Evolutionary conservation across 1,140 invertebrate species (phyloP), one percentile per base, ranked within the genome.

Genomic region (Condylostylus longicornis): DNA sequence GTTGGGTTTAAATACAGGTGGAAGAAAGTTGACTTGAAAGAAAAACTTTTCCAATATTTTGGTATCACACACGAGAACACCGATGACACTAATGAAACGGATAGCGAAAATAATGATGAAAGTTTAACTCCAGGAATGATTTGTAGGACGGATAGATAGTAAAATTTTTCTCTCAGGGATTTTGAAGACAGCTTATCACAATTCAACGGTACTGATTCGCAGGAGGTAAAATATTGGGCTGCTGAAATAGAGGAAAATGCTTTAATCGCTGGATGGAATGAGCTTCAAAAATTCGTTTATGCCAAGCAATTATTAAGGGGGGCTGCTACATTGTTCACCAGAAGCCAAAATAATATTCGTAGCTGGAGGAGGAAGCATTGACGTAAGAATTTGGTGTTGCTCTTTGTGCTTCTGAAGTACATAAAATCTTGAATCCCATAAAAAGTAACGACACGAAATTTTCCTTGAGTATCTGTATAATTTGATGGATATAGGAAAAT

Each of bases 251-350:
- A 39, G 17, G 29, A 33, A 17, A 39, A 33, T 33, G 19, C 31
- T 10, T 9, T 14, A 3, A 15, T 18, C 4, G 18, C 33, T 8
- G 20, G 13, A 5, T 33, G 29, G 37, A 18, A 33, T 18, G 20
- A 39, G 4, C 25, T 39, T 12, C 37, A 39, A 17, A 39, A 33
- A 13, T 33, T 23, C 22, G n/a, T 39, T 1, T 39, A 39, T 12
- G 29, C n/a, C 3, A 39, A 39, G 15, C 37, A 33, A 18, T 18
- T 39, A n/a, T 21, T 39, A 5, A 39, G 15, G 31, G 37, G 37
- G n/a, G 37, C 31, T 6, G 37, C 30, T 4, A 32, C 15, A 17
- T 10, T 33, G 5, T 39, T 39, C 14, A 13, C 31, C 1, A 38
- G 36, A 30, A 38, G 36, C 22, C 36, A 31, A 19, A 10, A 10